phyloP scores from a whole-genome alignment of 92 coral and sea anemone species.

The Palythoa grandiflora region DNA sequence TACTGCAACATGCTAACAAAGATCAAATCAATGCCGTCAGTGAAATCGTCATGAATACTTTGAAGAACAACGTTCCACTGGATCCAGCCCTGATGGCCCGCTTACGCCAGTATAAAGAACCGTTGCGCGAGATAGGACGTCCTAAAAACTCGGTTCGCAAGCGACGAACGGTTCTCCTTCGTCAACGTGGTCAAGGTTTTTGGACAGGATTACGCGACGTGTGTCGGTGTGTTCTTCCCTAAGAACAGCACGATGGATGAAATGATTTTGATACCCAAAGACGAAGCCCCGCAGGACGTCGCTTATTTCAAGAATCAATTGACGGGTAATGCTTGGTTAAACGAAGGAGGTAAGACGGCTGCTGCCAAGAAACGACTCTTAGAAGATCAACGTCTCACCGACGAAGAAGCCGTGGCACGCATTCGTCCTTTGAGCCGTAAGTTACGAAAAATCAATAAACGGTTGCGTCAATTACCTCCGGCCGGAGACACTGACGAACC shows the following conservation, averaged over 20 bases:
- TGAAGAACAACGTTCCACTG: neutral
- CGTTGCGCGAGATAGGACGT: neutral
- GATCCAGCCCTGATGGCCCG: neutral
- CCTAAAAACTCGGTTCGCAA: neutral
- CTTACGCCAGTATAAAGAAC: neutral
- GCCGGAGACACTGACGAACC: too few species aligned
- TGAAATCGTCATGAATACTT: neutral
- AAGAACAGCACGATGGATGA: neutral
- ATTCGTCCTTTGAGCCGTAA: too few species aligned
- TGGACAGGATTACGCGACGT: neutral
- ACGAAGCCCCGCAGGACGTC: too few species aligned
- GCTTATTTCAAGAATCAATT: too few species aligned
- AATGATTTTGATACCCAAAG: neutral
- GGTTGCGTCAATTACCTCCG: too few species aligned
- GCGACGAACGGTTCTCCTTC: neutral
- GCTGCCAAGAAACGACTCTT: too few species aligned
- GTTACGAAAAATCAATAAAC: too few species aligned
- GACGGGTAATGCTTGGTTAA: too few species aligned
- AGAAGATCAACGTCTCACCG: too few species aligned
- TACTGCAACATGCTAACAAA: slow-evolving; percentile 41
- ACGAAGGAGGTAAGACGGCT: too few species aligned
- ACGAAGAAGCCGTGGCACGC: too few species aligned
- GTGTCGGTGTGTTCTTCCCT: slow-evolving; percentile 1
- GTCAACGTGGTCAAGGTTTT: neutral
- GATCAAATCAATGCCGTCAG: slow-evolving; percentile 16